These are phyloP conservation scores for Pycnomerus fuliginosus DNA, from an alignment of 2,888 invertebrate genomes.

Conservation along the genomic window DNA sequence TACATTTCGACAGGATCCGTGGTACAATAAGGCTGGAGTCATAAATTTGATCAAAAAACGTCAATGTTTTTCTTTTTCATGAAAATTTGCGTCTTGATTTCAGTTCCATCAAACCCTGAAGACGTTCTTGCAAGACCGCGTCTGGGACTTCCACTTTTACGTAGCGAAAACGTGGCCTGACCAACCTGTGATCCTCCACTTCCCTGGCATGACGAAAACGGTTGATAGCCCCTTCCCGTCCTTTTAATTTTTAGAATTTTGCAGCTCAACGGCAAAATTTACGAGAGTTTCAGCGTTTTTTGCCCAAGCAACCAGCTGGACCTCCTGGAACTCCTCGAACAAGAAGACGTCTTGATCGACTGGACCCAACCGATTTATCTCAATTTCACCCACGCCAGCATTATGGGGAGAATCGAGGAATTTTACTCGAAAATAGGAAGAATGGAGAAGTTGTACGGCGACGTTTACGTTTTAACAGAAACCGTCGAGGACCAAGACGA, in stretches of 20 bases:
- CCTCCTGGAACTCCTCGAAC: slow-evolving; percentile 67
- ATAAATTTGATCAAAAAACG: too few relatives aligned
- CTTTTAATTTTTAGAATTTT: slow-evolving; percentile 39
- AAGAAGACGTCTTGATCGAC: slow-evolving; percentile 77
- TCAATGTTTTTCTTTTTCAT: not conserved
- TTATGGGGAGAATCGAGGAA: slow-evolving; percentile 75
- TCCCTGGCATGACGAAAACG: slow-evolving; percentile 85
- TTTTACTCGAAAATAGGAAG: slow-evolving; percentile 64
- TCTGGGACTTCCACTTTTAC: slow-evolving; percentile 91
- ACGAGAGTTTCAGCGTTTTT: slow-evolving; percentile 84
- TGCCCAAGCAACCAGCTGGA: slow-evolving; percentile 78
- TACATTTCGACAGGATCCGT: too few relatives aligned
- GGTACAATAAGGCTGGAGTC: too few relatives aligned
- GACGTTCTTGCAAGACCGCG: slow-evolving; percentile 83
- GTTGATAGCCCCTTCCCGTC: slow-evolving; percentile 49
- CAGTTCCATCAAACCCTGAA: slow-evolving; percentile 89
- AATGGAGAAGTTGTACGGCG: slow-evolving; percentile 76
- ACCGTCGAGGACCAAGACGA: slow-evolving; percentile 54
- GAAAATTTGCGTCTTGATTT: slow-evolving; percentile 41
- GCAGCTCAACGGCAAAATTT: slow-evolving; percentile 75
- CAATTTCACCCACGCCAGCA: slow-evolving; percentile 81
- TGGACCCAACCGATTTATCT: slow-evolving; percentile 80
- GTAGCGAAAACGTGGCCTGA: slow-evolving; percentile 87
- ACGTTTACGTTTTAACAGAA: slow-evolving; percentile 74
- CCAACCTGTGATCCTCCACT: slow-evolving; percentile 79